A percentile compares a stretch with the other conserved stretches of the same genome.
Evolutionary conservation across 2,888 invertebrate genomes (phyloP).

Genomic region (Synanthedon tipuliformis): DNA sequence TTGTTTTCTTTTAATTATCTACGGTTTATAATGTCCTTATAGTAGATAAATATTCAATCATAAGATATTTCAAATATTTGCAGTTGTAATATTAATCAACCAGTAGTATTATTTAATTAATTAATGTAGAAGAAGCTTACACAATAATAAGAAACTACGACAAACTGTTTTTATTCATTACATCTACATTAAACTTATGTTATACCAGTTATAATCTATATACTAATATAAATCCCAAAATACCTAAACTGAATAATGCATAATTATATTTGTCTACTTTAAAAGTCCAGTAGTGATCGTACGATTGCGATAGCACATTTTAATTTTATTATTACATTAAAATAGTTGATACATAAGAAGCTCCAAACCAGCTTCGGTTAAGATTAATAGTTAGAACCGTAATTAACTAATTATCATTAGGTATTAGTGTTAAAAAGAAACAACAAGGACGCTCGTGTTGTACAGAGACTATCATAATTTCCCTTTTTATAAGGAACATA

Average conservation of each 20-base stretch:
- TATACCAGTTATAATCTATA: conserved; percentile 64
- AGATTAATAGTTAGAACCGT: conserved; percentile 70
- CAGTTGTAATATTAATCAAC: conserved; percentile 71
- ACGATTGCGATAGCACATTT: conserved; percentile 51
- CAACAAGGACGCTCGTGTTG: conserved; percentile 60
- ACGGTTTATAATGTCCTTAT: conserved; percentile 72
- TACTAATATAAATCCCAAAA: conserved; percentile 69
- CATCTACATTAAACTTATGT: conserved; percentile 68
- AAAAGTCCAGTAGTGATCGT: conserved; percentile 59
- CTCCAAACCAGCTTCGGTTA: conserved; percentile 57
- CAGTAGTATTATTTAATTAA: conserved; percentile 69
- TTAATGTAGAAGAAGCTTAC: conserved; percentile 69
- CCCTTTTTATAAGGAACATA: conserved; percentile 65
- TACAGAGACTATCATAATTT: conserved; percentile 64
- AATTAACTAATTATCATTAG: conserved; percentile 72
- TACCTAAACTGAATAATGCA: conserved; percentile 71
- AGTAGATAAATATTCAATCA: conserved; percentile 72
- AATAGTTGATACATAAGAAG: conserved; percentile 52
- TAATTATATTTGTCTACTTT: conserved; percentile 51
- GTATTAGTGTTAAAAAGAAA: conserved; percentile 54
- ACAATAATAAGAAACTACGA: conserved; percentile 67
- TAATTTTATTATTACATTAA: conserved; percentile 45
- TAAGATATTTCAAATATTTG: conserved; percentile 72
- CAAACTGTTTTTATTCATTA: conserved; percentile 62
- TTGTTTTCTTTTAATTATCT: conserved; percentile 72